Evolutionary conservation across 2,113 vertebrate species (phyloP), one percentile per base, ranked within the genome.

Genomic region (Erythrolamprus reginae): DNA sequence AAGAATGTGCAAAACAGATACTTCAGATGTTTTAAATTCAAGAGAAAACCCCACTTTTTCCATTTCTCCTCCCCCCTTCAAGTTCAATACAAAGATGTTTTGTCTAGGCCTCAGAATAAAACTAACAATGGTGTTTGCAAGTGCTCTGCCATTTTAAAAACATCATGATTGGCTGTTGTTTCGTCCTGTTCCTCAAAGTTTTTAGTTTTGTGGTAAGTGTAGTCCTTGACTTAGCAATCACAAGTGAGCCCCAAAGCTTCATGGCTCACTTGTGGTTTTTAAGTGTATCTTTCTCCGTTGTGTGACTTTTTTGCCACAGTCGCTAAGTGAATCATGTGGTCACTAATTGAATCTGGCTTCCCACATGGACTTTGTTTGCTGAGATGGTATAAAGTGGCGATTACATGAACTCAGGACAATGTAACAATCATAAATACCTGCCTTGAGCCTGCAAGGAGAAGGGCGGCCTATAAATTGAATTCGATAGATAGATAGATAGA

Each of bases 21-120:
- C 33, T 10, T 77, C 17, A 42, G 33, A 19, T 10, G 7, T 42
- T 42, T 77, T 38, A 77, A 42, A 38, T 77, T 77, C 33, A 42
- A 77, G 33, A 42, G 70, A 77, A 77, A 77, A 38, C 70, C 17
- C 17, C 33, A 77, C 70, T 77, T 42, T 6, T 42, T 77, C 70
- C 70, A 42, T 21, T 38, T 38, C 21, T 9, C 19, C 1, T 1
- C 13, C 17, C 1, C 3, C 13, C 17, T 19, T 2, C 0, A 0
- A 77, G 17, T 77, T 42, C 70, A 77, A 21, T 38, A 42, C 6
- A 38, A 77, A 77, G n/a, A n/a, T 70, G n/a, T 70, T 70, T 33
- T 70, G 13, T 42, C 33, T 7, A 21, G 6, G 33, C 33, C 70
- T 77, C 17, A 19, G 65, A 77, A 77, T 77, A 77, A 77, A 38